Percentiles rank a stretch among this genome's conserved stretches.
Evolutionary conservation across 1,140 invertebrate species (phyloP).

Genomic region (Protaetia brevitarsis): DNA sequence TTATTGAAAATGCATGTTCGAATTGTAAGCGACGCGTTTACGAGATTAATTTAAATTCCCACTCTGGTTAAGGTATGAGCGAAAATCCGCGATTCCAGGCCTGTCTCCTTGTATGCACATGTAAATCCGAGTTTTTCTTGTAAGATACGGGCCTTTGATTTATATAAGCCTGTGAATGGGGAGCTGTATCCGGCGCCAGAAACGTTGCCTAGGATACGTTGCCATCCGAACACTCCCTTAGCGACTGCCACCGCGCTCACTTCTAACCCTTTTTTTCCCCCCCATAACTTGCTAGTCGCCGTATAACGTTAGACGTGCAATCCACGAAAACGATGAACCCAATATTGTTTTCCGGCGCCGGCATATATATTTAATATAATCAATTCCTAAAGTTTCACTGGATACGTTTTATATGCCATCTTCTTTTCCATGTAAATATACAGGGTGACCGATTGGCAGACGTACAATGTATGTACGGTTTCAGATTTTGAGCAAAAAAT

Average conservation of each 20-base stretch:
- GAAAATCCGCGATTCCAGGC: constrained; percentile 21
- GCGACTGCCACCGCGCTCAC: background rate
- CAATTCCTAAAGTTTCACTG: background rate
- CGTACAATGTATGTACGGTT: too few species aligned
- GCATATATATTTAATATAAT: background rate
- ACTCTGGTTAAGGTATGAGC: background rate
- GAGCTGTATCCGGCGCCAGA: constrained; percentile 38
- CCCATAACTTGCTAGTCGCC: background rate
- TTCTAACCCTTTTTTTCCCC: constrained; percentile 8
- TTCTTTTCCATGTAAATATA: too few species aligned
- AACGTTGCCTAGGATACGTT: constrained; percentile 42
- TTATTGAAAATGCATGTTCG: background rate
- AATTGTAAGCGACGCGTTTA: background rate
- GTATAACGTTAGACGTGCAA: constrained; percentile 16
- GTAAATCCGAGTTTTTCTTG: constrained; percentile 41
- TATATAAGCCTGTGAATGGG: constrained; percentile 37
- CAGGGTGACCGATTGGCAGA: too few species aligned
- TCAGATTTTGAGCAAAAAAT: too few species aligned
- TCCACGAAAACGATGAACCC: background rate
- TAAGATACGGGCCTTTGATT: constrained; percentile 43
- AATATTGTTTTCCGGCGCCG: background rate
- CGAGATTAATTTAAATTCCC: background rate
- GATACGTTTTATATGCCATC: background rate
- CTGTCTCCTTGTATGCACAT: constrained; percentile 40
- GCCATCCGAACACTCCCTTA: constrained; percentile 32